phyloP scores from a whole-genome alignment of 2,888 invertebrate species.

The Idaea aversata region DNA sequence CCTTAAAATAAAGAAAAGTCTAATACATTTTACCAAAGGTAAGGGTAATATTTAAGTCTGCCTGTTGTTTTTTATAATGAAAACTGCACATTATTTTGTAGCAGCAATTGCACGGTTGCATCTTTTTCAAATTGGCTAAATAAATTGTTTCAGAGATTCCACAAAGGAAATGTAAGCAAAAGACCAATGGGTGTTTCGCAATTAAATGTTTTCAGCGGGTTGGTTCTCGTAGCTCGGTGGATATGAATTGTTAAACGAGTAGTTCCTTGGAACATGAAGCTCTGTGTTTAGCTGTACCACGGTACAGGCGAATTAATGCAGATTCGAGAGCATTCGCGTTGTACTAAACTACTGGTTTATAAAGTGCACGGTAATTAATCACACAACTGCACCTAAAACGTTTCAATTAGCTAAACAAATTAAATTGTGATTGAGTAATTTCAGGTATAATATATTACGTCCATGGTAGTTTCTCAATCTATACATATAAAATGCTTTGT shows the following conservation, averaged over 20 bases:
- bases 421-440: too few relatives aligned
- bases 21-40: slow-evolving; percentile 6
- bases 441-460: too few relatives aligned
- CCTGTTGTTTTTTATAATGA: neutral
- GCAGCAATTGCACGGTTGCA: neutral
- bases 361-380: neutral
- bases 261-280: slow-evolving; percentile 28
- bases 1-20: slow-evolving; percentile 14
- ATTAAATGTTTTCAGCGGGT: slow-evolving; percentile 39
- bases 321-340: neutral
- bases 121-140: neutral
- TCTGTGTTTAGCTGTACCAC: slow-evolving; percentile 1
- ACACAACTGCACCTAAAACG: too few relatives aligned
- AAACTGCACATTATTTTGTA: neutral
- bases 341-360: neutral
- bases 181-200: slow-evolving; percentile 34
- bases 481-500: too few relatives aligned
- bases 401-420: too few relatives aligned
- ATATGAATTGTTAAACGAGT: slow-evolving; percentile 43
- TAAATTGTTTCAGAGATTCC: neutral
- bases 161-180: slow-evolving; percentile 27
- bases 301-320: neutral
- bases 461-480: too few relatives aligned
- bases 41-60: neutral
- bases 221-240: slow-evolving; percentile 21